These are phyloP conservation scores for Clarias macrocephalus DNA, from an alignment of 2,113 vertebrate species.

Conservation along the genomic window DNA sequence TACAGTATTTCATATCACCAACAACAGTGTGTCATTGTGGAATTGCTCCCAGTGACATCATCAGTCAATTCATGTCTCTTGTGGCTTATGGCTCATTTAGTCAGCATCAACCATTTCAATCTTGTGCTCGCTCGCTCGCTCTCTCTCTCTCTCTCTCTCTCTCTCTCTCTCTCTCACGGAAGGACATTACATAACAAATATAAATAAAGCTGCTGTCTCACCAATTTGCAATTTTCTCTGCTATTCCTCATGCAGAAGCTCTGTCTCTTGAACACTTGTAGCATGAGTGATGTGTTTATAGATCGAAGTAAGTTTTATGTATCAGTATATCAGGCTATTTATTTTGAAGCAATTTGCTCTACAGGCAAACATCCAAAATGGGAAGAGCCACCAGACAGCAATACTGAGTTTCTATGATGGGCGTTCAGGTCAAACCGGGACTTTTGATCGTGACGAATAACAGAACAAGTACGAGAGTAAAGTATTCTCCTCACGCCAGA, in stretches of 20 bases:
- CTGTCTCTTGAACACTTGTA: background rate
- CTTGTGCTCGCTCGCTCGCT: background rate
- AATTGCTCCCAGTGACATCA: constrained; percentile 55
- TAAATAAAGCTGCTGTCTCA: background rate
- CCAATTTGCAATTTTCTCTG: background rate
- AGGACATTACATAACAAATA: background rate
- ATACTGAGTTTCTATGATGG: background rate
- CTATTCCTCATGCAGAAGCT: background rate
- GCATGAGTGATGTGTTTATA: background rate
- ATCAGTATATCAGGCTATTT: background rate
- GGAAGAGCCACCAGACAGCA: background rate
- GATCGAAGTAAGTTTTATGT: too few relatives aligned
- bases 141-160: constrained; percentile 8
- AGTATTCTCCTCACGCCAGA: too few relatives aligned
- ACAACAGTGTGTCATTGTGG: constrained; percentile 59
- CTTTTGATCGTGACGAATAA: too few relatives aligned
- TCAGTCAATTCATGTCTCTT: constrained; percentile 65
- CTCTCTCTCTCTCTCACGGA: background rate
- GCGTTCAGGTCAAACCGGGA: too few relatives aligned
- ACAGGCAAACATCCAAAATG: background rate
- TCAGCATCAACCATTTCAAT: constrained; percentile 29
- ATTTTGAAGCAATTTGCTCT: background rate
- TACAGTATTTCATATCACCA: constrained; percentile 32
- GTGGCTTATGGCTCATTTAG: constrained; percentile 36
- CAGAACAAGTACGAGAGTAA: too few relatives aligned